A percentile compares a stretch with the other conserved stretches of the same genome.
Conservation (phyloP, 2,113 vertebrate genomes). For the Ceuthmochares aereus region DNA sequence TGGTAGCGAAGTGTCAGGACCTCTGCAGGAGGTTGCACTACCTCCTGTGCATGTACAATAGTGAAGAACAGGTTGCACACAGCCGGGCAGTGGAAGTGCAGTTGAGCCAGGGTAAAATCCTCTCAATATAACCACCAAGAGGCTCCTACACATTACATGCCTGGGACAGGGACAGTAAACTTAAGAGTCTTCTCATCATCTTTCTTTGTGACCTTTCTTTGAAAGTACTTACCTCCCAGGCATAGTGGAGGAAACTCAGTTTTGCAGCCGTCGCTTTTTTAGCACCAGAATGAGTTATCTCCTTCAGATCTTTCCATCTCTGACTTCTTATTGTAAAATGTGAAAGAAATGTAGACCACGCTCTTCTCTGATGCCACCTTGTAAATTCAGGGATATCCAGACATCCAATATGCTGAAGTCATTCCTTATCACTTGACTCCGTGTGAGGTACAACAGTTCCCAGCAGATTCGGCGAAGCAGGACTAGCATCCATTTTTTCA, state of each 20-base stretch:
- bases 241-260: background rate
- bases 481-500: background rate
- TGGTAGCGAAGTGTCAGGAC: background rate
- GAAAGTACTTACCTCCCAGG: background rate
- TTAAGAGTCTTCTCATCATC: background rate
- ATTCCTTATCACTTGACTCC: background rate
- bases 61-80: background rate
- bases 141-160: background rate
- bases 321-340: background rate
- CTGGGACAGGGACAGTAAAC: background rate
- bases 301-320: background rate
- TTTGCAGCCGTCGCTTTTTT: background rate
- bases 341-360: background rate
- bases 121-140: background rate
- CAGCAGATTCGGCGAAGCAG: background rate
- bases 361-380: background rate
- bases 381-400: constrained; percentile 20
- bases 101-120: background rate
- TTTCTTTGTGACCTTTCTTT: background rate
- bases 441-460: background rate
- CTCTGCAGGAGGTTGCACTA: background rate
- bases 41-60: fast-evolving
- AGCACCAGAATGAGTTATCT: background rate
- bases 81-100: background rate
- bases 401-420: background rate